Evolutionary conservation across 2,888 invertebrate species (phyloP).

Genomic region (Cataglyphis rosenhaueri): DNA sequence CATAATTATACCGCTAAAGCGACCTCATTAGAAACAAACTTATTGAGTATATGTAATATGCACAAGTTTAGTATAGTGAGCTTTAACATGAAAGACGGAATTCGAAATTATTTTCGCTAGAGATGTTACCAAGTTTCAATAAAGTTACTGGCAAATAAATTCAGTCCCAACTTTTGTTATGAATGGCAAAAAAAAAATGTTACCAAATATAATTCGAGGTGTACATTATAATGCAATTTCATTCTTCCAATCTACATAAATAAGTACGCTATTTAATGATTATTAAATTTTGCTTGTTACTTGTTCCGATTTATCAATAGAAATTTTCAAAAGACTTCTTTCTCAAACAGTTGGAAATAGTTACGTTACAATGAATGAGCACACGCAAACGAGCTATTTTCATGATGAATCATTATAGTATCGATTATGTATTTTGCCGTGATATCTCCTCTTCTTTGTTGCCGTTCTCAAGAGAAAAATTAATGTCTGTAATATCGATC

Average conservation of each 20-base stretch:
- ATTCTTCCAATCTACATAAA: background rate
- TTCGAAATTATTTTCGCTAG: conserved; percentile 28
- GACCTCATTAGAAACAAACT: conserved; percentile 15
- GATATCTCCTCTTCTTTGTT: background rate
- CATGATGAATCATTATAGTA: background rate
- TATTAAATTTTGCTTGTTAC: background rate
- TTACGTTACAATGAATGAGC: background rate
- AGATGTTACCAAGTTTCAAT: background rate
- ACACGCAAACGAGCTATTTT: conserved; percentile 17
- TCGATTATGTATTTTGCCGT: background rate
- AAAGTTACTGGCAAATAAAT: background rate
- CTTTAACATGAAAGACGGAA: conserved; percentile 16
- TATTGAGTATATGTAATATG: conserved; percentile 6
- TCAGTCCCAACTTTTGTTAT: background rate
- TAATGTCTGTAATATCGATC: background rate
- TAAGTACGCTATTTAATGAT: background rate
- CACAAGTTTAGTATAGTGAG: conserved; percentile 3
- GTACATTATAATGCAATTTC: background rate
- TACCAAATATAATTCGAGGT: background rate
- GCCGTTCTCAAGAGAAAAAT: background rate
- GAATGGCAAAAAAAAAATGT: background rate
- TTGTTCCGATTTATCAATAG: too few relatives aligned
- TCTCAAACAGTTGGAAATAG: background rate
- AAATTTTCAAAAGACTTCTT: background rate
- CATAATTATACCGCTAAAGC: conserved; percentile 1